Percentiles rank a stretch among this genome's conserved stretches.
Conservation (phyloP, 2,113 vertebrate genomes). For the Dicrurus megarhynchus region DNA sequence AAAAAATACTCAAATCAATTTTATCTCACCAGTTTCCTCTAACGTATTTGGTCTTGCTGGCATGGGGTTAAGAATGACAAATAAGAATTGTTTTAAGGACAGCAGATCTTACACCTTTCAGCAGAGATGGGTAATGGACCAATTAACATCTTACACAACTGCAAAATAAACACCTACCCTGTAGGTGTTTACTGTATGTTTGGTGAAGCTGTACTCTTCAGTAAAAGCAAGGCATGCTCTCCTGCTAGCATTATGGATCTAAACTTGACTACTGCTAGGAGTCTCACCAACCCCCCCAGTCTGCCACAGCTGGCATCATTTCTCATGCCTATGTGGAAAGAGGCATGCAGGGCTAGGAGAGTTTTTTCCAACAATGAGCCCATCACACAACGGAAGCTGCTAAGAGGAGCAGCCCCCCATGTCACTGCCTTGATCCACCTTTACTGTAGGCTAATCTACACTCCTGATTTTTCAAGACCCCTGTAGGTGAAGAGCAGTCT, state of each 20-base stretch:
- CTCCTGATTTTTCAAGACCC: background rate
- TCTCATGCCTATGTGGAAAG: background rate
- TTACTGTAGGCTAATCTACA: background rate
- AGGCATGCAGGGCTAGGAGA: background rate
- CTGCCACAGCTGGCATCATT: background rate
- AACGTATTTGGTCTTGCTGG: background rate
- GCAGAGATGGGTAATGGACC: background rate
- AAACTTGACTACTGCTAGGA: background rate
- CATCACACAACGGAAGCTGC: rapidly evolving
- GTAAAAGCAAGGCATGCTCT: background rate
- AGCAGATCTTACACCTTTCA: background rate
- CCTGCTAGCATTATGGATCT: background rate
- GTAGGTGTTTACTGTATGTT: no score
- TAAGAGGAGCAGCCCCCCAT: background rate
- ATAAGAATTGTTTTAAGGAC: background rate
- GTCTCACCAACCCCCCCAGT: background rate
- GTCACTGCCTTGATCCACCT: background rate
- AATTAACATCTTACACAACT: background rate
- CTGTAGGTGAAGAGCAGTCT: background rate
- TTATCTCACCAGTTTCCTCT: background rate
- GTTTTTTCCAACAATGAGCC: background rate
- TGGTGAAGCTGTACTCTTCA: background rate
- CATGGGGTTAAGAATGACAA: background rate
- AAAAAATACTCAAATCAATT: background rate
- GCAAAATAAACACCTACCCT: background rate